Evolutionary conservation across 2,113 vertebrate genomes (phyloP).

Genomic region (Odocoileus hemionus): DNA sequence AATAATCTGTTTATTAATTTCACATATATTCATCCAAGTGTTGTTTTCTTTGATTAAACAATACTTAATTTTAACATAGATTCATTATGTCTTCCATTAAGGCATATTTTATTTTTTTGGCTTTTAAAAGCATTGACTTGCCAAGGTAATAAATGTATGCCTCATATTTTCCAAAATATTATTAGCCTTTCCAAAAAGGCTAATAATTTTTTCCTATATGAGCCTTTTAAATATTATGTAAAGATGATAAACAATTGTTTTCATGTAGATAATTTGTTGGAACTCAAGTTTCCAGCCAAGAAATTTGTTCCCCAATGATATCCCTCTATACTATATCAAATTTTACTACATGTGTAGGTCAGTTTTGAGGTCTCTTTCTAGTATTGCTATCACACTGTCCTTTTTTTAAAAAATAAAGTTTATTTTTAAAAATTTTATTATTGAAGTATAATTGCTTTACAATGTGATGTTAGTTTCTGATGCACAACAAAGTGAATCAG

Average conservation of each 20-base stretch:
- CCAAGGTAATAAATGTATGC: not conserved
- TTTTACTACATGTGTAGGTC: not conserved
- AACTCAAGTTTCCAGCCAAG: not conserved
- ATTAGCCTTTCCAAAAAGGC: not conserved
- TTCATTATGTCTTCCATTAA: not conserved
- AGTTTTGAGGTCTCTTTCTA: not conserved
- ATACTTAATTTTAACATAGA: not conserved
- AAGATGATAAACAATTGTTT: not conserved
- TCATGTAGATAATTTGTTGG: not conserved
- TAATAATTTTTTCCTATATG: not conserved
- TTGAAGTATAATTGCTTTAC: not conserved
- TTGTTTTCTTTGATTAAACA: not conserved
- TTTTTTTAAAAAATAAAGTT: not conserved
- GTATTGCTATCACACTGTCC: not conserved
- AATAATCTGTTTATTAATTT: not conserved
- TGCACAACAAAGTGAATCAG: not conserved
- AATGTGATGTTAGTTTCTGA: not conserved
- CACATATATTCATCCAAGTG: not conserved
- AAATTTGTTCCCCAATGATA: not conserved
- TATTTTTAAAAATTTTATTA: not conserved
- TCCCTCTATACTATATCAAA: not conserved
- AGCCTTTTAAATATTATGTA: not conserved
- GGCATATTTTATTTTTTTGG: not conserved
- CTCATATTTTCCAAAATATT: too few relatives aligned
- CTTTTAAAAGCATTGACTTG: not conserved